These are phyloP conservation scores for Periophthalmus modestus DNA, from an alignment of 2,113 vertebrate genomes.

Conservation along the genomic window DNA sequence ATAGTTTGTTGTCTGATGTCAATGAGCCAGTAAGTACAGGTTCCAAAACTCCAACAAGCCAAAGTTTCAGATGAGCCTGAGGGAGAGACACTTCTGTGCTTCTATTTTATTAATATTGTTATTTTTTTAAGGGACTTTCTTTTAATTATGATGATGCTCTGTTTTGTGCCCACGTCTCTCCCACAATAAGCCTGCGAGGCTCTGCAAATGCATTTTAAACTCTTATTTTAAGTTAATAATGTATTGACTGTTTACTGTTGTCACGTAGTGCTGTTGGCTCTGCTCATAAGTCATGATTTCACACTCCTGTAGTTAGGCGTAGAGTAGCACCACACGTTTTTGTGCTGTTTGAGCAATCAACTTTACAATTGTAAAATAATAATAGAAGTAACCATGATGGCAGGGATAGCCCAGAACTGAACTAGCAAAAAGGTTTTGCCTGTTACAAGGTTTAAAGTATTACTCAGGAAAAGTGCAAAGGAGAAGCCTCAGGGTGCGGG, in stretches of 20 bases:
- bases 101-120: conserved; percentile 75
- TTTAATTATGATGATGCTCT: conserved; percentile 86
- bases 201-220: conserved; percentile 87
- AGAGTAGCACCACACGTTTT: conserved; percentile 61
- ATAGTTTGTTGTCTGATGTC: conserved; percentile 97
- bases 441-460: conserved; percentile 95
- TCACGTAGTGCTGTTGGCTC: conserved; percentile 85
- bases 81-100: conserved; percentile 66
- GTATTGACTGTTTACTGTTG: conserved; percentile 78
- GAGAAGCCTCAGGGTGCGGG: conserved; percentile 81
- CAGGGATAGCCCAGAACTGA: conserved; percentile 91
- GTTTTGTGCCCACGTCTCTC: conserved; percentile 85
- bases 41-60: conserved; percentile 98
- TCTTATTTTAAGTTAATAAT: conserved; percentile 68
- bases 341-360: conserved; percentile 88
- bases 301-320: conserved; percentile 75
- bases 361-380: conserved; percentile 84
- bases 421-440: conserved; percentile 85
- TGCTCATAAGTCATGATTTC: conserved; percentile 79
- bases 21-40: conserved; percentile 92
- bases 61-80: conserved; percentile 94
- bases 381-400: conserved; percentile 68
- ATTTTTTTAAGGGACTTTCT: conserved; percentile 75
- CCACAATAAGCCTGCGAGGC: conserved; percentile 84
- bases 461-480: conserved; percentile 94